These are phyloP conservation scores for Mionectes olivaceus DNA, from an alignment of 2,797 vertebrate species.

Conservation along the genomic window DNA sequence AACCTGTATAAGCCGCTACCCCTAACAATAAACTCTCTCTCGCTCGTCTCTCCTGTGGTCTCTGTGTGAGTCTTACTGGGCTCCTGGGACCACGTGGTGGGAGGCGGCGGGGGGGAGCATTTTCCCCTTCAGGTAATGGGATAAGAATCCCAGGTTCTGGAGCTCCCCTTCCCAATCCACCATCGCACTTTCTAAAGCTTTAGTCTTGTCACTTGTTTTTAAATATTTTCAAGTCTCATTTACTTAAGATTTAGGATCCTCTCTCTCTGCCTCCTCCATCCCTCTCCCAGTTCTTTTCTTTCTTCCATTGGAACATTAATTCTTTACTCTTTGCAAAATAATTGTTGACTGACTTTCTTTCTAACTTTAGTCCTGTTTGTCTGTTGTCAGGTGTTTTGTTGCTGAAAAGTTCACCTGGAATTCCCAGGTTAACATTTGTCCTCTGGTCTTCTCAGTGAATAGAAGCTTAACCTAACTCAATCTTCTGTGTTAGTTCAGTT, in stretches of 20 bases:
- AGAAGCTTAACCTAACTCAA: background rate
- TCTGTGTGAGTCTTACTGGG: too few relatives aligned
- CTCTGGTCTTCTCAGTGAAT: background rate
- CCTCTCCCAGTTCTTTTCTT: background rate
- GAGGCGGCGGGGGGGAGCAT: too few relatives aligned
- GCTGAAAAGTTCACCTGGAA: background rate
- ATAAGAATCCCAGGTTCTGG: too few relatives aligned
- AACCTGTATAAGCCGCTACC: too few relatives aligned
- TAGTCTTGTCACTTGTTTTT: background rate
- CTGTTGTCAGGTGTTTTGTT: background rate
- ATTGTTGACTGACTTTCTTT: background rate
- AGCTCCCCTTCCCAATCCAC: too few relatives aligned
- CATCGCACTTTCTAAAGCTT: background rate
- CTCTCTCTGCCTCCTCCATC: background rate
- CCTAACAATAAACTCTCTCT: too few relatives aligned
- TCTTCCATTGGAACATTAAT: background rate
- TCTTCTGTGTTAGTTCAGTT: slow-evolving; percentile 1
- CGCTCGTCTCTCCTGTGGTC: too few relatives aligned
- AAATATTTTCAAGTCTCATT: background rate
- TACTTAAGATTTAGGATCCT: background rate
- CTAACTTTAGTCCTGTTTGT: background rate
- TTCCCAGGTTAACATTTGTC: background rate
- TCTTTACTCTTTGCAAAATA: background rate
- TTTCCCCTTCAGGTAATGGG: too few relatives aligned
- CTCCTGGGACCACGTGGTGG: too few relatives aligned